A percentile compares a stretch with the other conserved stretches of the same genome.
Evolutionary conservation across 1,140 invertebrate genomes (phyloP).

Genomic region (Neotoxoptera formosana): DNA sequence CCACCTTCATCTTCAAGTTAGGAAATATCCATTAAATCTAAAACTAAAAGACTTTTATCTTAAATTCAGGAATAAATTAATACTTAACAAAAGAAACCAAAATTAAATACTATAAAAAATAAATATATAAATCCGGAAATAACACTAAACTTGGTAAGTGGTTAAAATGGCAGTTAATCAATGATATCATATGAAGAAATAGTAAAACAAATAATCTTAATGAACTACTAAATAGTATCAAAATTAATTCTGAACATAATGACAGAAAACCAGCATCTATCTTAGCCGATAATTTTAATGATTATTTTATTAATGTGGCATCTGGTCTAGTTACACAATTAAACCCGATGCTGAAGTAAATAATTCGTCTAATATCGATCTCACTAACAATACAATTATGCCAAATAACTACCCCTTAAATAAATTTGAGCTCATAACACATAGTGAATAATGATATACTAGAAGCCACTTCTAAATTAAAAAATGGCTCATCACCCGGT

Average conservation of each 20-base stretch:
- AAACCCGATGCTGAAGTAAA: neutral
- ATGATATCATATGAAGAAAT: neutral
- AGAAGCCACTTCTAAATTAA: neutral
- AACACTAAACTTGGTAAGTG: neutral
- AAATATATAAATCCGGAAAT: neutral
- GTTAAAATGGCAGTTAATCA: conserved; percentile 15
- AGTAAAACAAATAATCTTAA: neutral
- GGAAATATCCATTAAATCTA: neutral
- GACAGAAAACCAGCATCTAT: neutral
- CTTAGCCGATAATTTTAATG: neutral
- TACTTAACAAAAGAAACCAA: conserved; percentile 26
- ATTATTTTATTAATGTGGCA: conserved; percentile 28
- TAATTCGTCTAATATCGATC: neutral
- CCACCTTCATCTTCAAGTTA: neutral
- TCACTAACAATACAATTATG: neutral
- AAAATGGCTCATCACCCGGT: neutral
- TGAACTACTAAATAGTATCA: too few species aligned
- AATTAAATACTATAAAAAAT: conserved; percentile 7
- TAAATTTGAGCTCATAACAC: neutral
- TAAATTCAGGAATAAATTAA: too few species aligned
- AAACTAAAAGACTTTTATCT: conserved; percentile 40
- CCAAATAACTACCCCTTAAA: neutral
- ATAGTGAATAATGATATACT: neutral
- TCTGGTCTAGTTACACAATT: neutral
- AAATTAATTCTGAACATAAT: neutral